Base-by-base conservation (phyloP, 2,113 vertebrate species). In the Eurystomus gularis region DNA sequence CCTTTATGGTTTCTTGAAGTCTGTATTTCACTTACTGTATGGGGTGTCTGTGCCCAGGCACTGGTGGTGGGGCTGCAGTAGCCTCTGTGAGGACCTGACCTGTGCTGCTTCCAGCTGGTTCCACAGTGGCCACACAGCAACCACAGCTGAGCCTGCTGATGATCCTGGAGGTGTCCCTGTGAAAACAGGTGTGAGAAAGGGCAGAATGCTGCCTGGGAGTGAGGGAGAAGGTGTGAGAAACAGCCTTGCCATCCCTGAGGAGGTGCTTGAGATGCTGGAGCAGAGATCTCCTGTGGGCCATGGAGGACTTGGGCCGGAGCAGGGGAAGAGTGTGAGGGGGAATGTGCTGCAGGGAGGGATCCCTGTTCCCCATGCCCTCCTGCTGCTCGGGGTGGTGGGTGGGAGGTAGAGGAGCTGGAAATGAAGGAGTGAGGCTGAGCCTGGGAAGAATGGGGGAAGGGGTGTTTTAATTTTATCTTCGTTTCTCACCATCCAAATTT, bases 381-480 rank as follows among this genome's bases (percentile, higher is more conserved):
- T 48, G n/a, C 20, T 0, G 1, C 24, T 10, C 0, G 1, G 33
- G 54, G 29, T 2, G 2, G 6, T 16, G n/a, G 25, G 11, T 19
- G 25, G 46, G 46, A 93, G 39, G 31, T 9, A 23, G n/a, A 24
- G 39, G n/a, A 20, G 12, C 10, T 55, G 31, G 54, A 28, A 33
- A 28, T 23, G 11, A n/a, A n/a, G n/a, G 11, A n/a, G 21, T 0
- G 10, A 81, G 31, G 33, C 26, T 19, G 17, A 46, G 28, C 35
- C 35, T 60, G 46, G 23, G 16, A 89, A 68, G 40, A 61, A 68
- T 17, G 4, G 25, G n/a, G 2, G 11, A 71, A 14, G 10, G 5
- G 8, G 0, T n/a, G 13, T 3, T 60, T 62, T 39, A 49, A 46
- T 44, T 75, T 44, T 77, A 21, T 19, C 33, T 62, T 48, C 4